Evolutionary conservation across 30 jellyfish, hydroid and myxozoan species (phyloP).

Genomic region (Pelagia noctiluca): DNA sequence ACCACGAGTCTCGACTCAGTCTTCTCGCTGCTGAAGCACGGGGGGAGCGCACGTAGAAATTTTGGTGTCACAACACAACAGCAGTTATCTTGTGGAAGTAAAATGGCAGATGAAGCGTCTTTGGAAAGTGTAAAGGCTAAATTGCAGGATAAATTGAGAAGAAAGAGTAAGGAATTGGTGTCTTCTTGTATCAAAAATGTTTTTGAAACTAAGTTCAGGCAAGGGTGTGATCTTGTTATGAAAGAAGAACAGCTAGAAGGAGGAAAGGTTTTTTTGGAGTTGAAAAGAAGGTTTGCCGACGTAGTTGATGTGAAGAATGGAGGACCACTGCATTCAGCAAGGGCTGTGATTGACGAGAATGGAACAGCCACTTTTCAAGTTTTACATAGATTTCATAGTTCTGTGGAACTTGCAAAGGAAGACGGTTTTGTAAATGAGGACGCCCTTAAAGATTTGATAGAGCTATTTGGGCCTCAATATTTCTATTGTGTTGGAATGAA

Average conservation of each 20-base stretch:
- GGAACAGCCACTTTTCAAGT: background rate
- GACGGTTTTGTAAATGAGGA: background rate
- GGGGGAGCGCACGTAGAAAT: no score
- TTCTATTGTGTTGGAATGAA: background rate
- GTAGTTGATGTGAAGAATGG: background rate
- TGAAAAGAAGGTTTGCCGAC: slow-evolving; percentile 2
- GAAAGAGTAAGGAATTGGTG: background rate
- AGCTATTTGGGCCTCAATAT: no score
- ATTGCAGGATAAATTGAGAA: background rate
- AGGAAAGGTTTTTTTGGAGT: background rate
- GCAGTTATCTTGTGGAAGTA: background rate
- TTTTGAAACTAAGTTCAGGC: background rate
- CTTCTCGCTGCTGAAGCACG: no score
- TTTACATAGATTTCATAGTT: background rate
- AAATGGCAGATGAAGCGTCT: background rate
- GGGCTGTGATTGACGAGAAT: background rate
- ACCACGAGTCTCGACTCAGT: no score
- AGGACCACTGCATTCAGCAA: slow-evolving; percentile 5
- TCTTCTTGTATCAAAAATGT: background rate
- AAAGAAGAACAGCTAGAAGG: background rate
- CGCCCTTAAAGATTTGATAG: no score
- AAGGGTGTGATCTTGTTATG: background rate
- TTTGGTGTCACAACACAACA: no score
- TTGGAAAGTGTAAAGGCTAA: background rate
- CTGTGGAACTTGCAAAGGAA: background rate